Evolutionary conservation across 2,113 vertebrate species (phyloP).

Genomic region (Cnemophilus loriae): DNA sequence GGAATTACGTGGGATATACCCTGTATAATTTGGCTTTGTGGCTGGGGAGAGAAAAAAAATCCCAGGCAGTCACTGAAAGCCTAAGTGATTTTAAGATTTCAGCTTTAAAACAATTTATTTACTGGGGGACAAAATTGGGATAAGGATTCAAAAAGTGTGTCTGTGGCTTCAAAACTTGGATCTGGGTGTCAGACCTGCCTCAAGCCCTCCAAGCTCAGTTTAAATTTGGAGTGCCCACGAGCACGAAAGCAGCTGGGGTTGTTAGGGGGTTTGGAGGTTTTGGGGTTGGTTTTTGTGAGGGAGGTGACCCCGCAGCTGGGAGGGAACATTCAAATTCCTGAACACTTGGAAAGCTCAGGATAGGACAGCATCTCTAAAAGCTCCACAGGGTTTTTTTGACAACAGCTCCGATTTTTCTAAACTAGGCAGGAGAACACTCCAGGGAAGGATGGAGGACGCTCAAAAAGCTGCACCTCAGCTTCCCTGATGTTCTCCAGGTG

Average conservation of each 20-base stretch:
- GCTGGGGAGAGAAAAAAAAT: not conserved
- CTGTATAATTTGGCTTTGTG: constrained; percentile 9
- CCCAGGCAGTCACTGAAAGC: not conserved
- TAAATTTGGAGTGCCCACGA: not conserved
- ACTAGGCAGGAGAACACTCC: not conserved
- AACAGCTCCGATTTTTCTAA: not conserved
- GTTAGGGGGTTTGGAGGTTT: not conserved
- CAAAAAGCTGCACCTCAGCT: not conserved
- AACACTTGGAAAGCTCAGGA: not conserved
- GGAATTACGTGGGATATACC: constrained; percentile 45
- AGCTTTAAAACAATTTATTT: constrained; percentile 2
- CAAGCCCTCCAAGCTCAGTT: not conserved
- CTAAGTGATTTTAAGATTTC: not conserved
- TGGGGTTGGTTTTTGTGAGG: not conserved
- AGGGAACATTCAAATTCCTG: not conserved
- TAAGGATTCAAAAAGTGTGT: not conserved
- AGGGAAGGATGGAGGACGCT: not conserved
- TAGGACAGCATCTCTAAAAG: not conserved
- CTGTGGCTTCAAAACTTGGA: not conserved
- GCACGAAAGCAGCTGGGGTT: not conserved
- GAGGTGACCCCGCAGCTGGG: not conserved
- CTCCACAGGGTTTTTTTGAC: not conserved
- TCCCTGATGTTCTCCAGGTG: not conserved
- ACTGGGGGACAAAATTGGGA: not conserved
- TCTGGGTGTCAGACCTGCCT: not conserved